A percentile compares a stretch with the other conserved stretches of the same genome.
Conservation (phyloP, 2,797 vertebrate genomes). For the Dicrostonyx torquatus region DNA sequence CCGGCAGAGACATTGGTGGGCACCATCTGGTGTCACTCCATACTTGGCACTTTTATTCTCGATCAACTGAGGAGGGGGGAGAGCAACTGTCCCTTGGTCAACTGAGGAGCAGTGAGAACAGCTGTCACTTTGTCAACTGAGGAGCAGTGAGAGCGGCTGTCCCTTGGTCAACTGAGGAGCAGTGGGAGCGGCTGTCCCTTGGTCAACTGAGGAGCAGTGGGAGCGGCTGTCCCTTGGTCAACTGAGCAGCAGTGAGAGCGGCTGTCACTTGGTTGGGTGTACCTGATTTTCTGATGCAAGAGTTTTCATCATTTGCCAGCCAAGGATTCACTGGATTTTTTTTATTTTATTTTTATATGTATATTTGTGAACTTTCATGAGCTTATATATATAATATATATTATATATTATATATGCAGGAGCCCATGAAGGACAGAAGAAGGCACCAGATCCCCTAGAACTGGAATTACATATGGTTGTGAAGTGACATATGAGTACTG, state of each 20-base stretch:
- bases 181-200: constrained; percentile 43
- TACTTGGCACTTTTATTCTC: constrained; percentile 35
- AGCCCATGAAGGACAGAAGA: neutral
- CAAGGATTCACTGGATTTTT: neutral
- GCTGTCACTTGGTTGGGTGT: neutral
- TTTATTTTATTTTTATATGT: neutral
- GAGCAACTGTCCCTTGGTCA: neutral
- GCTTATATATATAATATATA: neutral
- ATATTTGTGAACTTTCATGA: neutral
- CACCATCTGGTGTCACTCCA: constrained; percentile 52
- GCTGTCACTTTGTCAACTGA: neutral
- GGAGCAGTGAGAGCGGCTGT: constrained; percentile 32
- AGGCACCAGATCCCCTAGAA: neutral
- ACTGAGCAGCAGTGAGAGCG: constrained; percentile 14
- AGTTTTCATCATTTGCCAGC: neutral
- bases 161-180: neutral
- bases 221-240: neutral
- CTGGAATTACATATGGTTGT: neutral
- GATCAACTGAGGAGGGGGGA: constrained; percentile 52
- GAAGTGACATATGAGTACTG: neutral
- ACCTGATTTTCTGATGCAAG: constrained; percentile 6
- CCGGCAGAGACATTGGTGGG: constrained; percentile 56
- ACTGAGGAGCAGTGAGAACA: neutral
- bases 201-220: neutral
- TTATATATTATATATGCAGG: too few species aligned